Evolutionary conservation across 2,888 invertebrate genomes (phyloP).

Genomic region (Xiphydria camelus): DNA sequence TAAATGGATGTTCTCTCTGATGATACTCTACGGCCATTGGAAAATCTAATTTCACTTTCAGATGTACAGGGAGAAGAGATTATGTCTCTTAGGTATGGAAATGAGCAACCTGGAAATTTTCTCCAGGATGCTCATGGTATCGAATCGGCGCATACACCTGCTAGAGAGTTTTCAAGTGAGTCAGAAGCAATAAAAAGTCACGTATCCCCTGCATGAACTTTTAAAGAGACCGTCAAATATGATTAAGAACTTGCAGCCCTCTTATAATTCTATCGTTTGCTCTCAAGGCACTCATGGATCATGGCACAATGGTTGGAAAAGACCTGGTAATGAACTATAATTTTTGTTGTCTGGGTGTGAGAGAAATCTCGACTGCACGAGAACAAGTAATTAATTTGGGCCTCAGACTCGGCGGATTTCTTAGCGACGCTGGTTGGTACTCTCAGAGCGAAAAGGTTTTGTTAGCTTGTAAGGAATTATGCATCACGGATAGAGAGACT

Average conservation of each 20-base stretch:
- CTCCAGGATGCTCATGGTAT: constrained; percentile 70
- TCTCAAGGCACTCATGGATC: constrained; percentile 64
- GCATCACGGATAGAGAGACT: constrained; percentile 62
- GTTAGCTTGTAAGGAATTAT: constrained; percentile 68
- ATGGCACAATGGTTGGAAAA: constrained; percentile 65
- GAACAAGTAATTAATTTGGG: constrained; percentile 48
- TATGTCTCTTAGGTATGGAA: constrained; percentile 71
- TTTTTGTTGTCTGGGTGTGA: constrained; percentile 31
- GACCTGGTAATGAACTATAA: constrained; percentile 51
- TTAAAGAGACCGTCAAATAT: background rate
- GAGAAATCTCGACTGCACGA: constrained; percentile 29
- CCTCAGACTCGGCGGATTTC: constrained; percentile 68
- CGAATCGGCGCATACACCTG: constrained; percentile 68
- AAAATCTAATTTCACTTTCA: constrained; percentile 56
- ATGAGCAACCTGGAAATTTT: constrained; percentile 72
- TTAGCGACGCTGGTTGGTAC: constrained; percentile 89
- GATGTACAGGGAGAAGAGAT: constrained; percentile 72
- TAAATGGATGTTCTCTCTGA: background rate
- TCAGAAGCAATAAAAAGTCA: constrained; percentile 60
- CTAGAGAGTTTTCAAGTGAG: constrained; percentile 73
- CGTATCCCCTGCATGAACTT: too few species aligned
- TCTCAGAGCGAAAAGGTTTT: constrained; percentile 76
- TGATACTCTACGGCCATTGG: background rate
- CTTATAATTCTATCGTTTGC: constrained; percentile 17
- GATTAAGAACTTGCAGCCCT: background rate